Base-by-base conservation (phyloP, 2,888 invertebrate species). In the Axea sp. region DNA sequence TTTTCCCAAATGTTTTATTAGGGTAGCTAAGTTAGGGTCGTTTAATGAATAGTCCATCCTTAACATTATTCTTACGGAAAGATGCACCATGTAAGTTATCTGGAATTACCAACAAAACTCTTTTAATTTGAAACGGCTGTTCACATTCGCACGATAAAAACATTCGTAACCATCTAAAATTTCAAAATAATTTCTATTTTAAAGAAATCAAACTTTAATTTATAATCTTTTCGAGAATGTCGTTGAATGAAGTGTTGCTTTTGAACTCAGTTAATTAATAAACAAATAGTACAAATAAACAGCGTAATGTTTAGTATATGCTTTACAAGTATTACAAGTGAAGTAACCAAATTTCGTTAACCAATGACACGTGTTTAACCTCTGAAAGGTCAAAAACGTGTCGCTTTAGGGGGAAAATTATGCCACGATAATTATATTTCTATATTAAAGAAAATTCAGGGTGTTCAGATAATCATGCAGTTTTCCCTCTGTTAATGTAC, bases 91-190 rank as follows among this genome's bases (percentile, higher is more conserved):
- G 59, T 67, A 62, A 71, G 39, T 60, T 67, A 59, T 64, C 53
- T 41, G 41, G 31, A 45, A 47, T 39, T 47, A 60, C 37, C 39
- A 37, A 49, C 47, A 35, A 60, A 55, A 60, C 59, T 57, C 65
- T 60, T 73, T 68, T 68, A 75, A 72, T 72, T 73, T 51, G 64
- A 53, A 59, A 31, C 68, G 68, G 68, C 72, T 73, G 72, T 26
- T 47, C 59, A 57, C 59, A 75, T 75, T 72, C 75, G 68, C 75
- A 75, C 72, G 72, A 68, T 75, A 75, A 75, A 75, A 64, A 64
- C 59, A 57, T 43, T 57, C 11, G 45, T 3, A 55, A 60, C 30
- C 55, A 67, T 55, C 41, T 43, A 12, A 28, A 72, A 57, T 49
- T 22, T 49, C n/a, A 26, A 26, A 26, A 26, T 26, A 7, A 26